phyloP scores from a whole-genome alignment of 2,888 invertebrate genomes.

The Athalia cordata region DNA sequence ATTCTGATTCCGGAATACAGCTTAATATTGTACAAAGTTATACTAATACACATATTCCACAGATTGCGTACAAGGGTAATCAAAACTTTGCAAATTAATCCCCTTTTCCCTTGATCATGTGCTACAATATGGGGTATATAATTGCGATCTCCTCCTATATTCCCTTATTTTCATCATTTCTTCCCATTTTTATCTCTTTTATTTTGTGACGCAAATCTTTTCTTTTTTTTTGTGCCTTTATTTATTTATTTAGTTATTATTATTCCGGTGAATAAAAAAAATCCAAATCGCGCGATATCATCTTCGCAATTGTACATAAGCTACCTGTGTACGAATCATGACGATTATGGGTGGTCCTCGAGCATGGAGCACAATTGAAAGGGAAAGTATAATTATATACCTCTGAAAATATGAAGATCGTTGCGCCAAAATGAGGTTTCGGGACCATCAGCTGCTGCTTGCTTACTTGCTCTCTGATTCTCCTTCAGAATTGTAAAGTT shows the following conservation, averaged over 20 bases:
- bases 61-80: background rate
- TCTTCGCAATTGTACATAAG: too few species aligned
- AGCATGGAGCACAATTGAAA: slow-evolving; percentile 28
- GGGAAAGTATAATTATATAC: slow-evolving; percentile 31
- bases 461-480: slow-evolving; percentile 1
- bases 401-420: slow-evolving; percentile 20
- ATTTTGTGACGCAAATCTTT: too few species aligned
- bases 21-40: too few species aligned
- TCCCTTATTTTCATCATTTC: background rate
- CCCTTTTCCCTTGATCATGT: background rate
- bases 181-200: background rate
- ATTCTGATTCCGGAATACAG: too few species aligned
- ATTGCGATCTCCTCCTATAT: background rate
- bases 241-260: background rate
- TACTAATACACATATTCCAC: too few species aligned
- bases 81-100: slow-evolving; percentile 16
- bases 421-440: slow-evolving; percentile 25
- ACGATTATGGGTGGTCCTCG: background rate
- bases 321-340: too few species aligned
- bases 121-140: background rate
- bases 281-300: background rate
- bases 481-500: too few species aligned
- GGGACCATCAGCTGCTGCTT: background rate
- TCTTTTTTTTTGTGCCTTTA: background rate
- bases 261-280: background rate